These are phyloP conservation scores for Stictocephala bisonia DNA, from an alignment of 2,888 invertebrate genomes.

Conservation along the genomic window DNA sequence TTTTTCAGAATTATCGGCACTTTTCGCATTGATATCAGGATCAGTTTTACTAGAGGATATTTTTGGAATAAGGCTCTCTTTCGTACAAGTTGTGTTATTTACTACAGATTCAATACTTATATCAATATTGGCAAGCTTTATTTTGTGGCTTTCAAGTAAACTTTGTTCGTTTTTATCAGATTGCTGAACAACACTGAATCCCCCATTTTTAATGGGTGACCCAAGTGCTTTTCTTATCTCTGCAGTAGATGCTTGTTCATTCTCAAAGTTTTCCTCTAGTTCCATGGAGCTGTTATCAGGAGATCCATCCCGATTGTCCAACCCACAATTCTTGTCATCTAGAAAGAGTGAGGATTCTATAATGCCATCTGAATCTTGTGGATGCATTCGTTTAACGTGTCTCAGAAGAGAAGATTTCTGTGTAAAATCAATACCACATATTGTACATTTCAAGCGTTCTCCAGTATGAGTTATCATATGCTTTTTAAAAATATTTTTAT, in stretches of 20 bases:
- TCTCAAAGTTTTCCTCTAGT: conserved; percentile 11
- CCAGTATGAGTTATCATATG: conserved; percentile 56
- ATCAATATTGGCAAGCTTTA: no score
- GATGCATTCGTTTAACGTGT: conserved; percentile 59
- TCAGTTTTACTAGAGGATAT: no score
- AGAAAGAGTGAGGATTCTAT: conserved; percentile 18
- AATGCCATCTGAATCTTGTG: conserved; percentile 36
- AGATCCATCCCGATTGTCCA: background rate
- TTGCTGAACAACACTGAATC: background rate
- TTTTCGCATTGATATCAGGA: no score
- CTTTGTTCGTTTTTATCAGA: no score
- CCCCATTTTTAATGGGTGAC: conserved; percentile 11
- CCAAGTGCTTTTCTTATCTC: conserved; percentile 34
- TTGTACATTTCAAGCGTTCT: conserved; percentile 57
- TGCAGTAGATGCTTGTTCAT: background rate
- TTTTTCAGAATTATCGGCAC: background rate
- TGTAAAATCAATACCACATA: conserved; percentile 59
- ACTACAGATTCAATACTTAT: no score
- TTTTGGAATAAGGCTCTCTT: no score
- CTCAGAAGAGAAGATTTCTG: conserved; percentile 59
- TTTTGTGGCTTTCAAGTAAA: no score
- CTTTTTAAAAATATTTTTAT: conserved; percentile 35
- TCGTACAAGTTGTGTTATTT: no score
- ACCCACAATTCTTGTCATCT: background rate
- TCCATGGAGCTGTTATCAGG: background rate